Conservation (phyloP, 2,113 vertebrate genomes). For the Psammodynastes pulverulentus region DNA sequence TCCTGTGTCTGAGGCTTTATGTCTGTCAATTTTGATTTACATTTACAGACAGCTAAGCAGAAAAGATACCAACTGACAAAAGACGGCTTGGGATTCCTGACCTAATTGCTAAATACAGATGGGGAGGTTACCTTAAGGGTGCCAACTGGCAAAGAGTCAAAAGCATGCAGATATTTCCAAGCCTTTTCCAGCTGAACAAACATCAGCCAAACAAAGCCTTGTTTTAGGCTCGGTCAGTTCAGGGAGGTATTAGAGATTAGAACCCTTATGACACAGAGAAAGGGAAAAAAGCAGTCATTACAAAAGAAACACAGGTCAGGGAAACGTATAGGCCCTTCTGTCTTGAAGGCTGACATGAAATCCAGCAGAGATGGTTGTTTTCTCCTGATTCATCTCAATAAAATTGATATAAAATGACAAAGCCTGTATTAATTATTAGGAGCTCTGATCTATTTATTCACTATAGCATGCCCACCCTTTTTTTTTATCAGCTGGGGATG, state of each 20-base stretch:
- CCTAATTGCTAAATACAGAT: conserved; percentile 12
- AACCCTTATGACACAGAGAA: background rate
- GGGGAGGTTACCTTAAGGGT: conserved; percentile 4
- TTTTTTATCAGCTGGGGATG: background rate
- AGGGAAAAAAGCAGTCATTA: background rate
- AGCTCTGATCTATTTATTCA: background rate
- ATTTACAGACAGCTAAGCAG: background rate
- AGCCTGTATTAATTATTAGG: background rate
- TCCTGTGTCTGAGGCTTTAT: background rate
- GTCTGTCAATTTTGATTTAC: background rate
- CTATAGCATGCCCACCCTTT: background rate
- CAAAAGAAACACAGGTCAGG: background rate
- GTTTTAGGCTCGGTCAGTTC: conserved; percentile 8
- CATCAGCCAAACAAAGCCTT: background rate
- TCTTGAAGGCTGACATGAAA: background rate
- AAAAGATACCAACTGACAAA: background rate
- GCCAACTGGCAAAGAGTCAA: background rate
- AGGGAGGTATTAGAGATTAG: background rate
- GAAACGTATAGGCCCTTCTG: background rate
- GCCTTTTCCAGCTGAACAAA: background rate
- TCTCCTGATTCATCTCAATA: background rate
- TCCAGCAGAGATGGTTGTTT: background rate
- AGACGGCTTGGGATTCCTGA: conserved; percentile 14
- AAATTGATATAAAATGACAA: background rate
- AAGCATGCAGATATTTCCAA: background rate